Evolutionary conservation across 2,113 vertebrate species (phyloP).

Genomic region (Theristicus caerulescens): DNA sequence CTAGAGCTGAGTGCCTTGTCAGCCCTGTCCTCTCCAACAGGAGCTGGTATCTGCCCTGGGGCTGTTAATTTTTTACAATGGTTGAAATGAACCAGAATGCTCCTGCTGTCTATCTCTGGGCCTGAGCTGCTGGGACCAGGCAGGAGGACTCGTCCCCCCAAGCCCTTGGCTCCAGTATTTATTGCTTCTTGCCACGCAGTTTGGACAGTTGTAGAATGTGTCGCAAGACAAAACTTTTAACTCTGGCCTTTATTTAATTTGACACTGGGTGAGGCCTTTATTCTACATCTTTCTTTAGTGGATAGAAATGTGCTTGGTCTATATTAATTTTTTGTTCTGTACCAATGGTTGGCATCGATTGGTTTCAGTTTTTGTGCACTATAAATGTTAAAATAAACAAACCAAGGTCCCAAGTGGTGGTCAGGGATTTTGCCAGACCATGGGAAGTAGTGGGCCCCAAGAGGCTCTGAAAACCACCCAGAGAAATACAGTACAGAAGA

Average conservation of each 20-base stretch:
- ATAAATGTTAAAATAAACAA: constrained; percentile 61
- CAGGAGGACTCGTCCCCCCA: not conserved
- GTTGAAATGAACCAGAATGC: not conserved
- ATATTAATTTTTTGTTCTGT: constrained; percentile 24
- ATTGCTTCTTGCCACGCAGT: constrained; percentile 27
- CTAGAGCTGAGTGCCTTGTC: not conserved
- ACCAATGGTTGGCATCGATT: constrained; percentile 25
- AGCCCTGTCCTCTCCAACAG: not conserved
- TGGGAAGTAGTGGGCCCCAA: not conserved
- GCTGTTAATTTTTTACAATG: not conserved
- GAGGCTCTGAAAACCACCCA: constrained; percentile 59
- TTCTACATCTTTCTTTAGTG: constrained; percentile 27
- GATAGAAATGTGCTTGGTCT: constrained; percentile 7
- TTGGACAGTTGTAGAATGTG: constrained; percentile 22
- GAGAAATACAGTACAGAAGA: constrained; percentile 32
- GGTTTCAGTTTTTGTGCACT: constrained; percentile 16
- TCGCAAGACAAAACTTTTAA: constrained; percentile 14
- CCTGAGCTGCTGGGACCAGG: not conserved
- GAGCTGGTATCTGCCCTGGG: not conserved
- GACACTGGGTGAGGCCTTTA: not conserved
- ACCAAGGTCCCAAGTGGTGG: constrained; percentile 13
- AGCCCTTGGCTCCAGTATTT: not conserved
- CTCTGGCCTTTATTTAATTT: constrained; percentile 36
- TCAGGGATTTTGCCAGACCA: constrained; percentile 64
- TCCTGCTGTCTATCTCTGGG: not conserved